phyloP scores from a whole-genome alignment of 2,797 vertebrate genomes.

The Pangasius macronema region DNA sequence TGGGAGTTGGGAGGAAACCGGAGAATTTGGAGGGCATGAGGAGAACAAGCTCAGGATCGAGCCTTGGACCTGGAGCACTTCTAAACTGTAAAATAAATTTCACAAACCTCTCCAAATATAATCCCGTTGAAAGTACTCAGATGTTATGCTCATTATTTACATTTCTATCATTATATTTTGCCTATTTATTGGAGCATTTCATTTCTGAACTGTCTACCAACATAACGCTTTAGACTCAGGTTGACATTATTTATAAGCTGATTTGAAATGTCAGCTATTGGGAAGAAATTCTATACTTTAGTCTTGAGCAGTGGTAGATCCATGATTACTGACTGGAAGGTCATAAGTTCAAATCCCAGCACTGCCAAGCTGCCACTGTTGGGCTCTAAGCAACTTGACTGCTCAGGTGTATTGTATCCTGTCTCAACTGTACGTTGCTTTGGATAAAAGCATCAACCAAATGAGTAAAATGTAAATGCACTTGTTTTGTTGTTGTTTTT shows the following conservation, averaged over 20 bases:
- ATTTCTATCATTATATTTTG: background rate
- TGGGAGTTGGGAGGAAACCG: background rate
- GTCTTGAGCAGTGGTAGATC: background rate
- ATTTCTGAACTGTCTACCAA: background rate
- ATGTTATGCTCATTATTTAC: background rate
- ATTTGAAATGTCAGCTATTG: background rate
- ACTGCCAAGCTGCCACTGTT: background rate
- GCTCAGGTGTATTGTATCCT: background rate
- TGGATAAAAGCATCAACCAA: background rate
- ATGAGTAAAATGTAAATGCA: background rate
- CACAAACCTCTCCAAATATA: too few relatives aligned
- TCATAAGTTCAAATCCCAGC: background rate
- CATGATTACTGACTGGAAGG: background rate
- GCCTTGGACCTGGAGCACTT: background rate
- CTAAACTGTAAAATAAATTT: background rate
- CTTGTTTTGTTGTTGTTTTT: background rate
- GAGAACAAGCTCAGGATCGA: background rate
- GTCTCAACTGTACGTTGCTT: background rate
- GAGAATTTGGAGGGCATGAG: background rate
- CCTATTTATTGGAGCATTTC: background rate
- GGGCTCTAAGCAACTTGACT: background rate
- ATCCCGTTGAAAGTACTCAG: background rate
- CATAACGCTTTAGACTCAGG: background rate
- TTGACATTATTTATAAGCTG: background rate
- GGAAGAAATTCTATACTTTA: background rate